Percentiles rank a stretch among this genome's conserved stretches.
phyloP scores from a whole-genome alignment of 2,888 invertebrate species.

The Zhengitettix transpicula region DNA sequence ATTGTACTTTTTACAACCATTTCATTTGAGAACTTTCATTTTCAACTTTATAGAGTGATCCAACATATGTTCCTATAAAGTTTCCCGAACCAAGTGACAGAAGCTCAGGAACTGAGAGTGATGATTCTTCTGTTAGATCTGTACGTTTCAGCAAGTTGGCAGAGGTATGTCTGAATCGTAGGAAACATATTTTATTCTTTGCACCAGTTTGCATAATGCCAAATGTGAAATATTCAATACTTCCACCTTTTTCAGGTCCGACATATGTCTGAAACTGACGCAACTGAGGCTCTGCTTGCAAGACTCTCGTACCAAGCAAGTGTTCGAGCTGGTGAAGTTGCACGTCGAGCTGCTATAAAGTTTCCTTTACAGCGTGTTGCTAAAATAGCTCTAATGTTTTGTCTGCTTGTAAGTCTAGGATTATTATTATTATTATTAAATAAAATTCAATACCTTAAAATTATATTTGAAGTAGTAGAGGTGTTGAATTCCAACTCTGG shows the following conservation, averaged over 20 bases:
- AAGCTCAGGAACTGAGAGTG: conserved; percentile 61
- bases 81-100: conserved; percentile 45
- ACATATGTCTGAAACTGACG: conserved; percentile 78
- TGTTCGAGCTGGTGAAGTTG: conserved; percentile 62
- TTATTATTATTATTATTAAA: not conserved
- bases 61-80: conserved; percentile 81
- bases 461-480: too few relatives aligned
- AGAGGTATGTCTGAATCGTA: conserved; percentile 31
- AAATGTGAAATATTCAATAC: not conserved
- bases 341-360: conserved; percentile 56
- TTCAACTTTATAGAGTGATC: conserved; percentile 52
- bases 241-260: conserved; percentile 37
- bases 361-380: conserved; percentile 60
- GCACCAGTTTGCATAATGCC: not conserved
- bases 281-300: conserved; percentile 82
- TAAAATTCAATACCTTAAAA: not conserved
- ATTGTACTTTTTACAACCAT: too few relatives aligned
- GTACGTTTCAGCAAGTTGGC: conserved; percentile 85
- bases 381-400: conserved; percentile 71
- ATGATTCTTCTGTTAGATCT: conserved; percentile 69
- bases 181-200: not conserved
- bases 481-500: too few relatives aligned
- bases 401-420: conserved; percentile 50
- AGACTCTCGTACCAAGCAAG: conserved; percentile 90
- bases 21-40: too few relatives aligned